Percentiles rank a stretch among this genome's conserved stretches.
phyloP scores from a whole-genome alignment of 2,888 invertebrate species.

The Eudemis profundana region DNA sequence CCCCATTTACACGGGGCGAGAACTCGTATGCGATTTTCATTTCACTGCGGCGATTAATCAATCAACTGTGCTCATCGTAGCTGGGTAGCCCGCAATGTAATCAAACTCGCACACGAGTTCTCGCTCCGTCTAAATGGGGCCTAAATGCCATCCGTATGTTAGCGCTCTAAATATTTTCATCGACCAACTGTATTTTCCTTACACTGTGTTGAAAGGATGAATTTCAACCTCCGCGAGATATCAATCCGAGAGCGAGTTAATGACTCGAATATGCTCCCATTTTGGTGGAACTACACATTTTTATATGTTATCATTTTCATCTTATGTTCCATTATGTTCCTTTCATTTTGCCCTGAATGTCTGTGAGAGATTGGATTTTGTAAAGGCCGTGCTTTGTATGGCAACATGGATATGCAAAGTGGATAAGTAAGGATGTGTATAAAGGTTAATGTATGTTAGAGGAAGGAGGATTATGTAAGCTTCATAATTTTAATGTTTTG shows the following conservation, averaged over 20 bases:
- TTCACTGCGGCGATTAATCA: too few relatives aligned
- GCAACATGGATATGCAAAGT: constrained; percentile 11
- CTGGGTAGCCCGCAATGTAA: too few relatives aligned
- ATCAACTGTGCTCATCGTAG: too few relatives aligned
- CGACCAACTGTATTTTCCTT: too few relatives aligned
- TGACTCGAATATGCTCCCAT: constrained; percentile 52
- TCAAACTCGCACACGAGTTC: too few relatives aligned
- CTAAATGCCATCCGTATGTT: too few relatives aligned
- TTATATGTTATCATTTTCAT: constrained; percentile 43
- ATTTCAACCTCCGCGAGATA: constrained; percentile 57
- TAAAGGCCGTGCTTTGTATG: constrained; percentile 7
- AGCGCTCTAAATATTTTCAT: too few relatives aligned
- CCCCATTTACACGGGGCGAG: too few relatives aligned
- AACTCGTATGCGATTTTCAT: too few relatives aligned
- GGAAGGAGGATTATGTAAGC: background rate
- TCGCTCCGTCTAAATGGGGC: too few relatives aligned
- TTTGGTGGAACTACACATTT: constrained; percentile 42
- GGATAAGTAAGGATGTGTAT: background rate
- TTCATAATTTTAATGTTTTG: background rate
- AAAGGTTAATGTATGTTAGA: constrained; percentile 3
- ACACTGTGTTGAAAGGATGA: constrained; percentile 49
- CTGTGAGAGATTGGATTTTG: constrained; percentile 29
- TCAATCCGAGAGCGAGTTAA: constrained; percentile 64
- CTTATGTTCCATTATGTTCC: constrained; percentile 31
- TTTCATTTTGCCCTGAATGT: constrained; percentile 29